Evolutionary conservation across 2,113 vertebrate species (phyloP).

Genomic region (Channa maculata): DNA sequence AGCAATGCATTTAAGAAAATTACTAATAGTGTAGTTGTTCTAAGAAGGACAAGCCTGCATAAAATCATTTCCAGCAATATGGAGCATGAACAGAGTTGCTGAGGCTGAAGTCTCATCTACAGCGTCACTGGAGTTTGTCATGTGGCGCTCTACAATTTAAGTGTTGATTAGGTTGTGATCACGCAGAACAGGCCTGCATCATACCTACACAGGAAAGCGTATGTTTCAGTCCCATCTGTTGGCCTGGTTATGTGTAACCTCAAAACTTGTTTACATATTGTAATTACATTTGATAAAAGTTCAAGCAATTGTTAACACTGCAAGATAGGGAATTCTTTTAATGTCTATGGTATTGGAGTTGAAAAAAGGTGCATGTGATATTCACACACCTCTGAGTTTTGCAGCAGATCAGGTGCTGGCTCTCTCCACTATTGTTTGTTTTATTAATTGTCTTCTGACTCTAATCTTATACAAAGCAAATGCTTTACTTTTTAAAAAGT

Average conservation of each 20-base stretch:
- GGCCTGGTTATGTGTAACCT: conserved; percentile 38
- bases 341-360: background rate
- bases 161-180: conserved; percentile 66
- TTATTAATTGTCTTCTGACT: conserved; percentile 1
- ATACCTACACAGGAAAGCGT: conserved; percentile 37
- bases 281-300: conserved; percentile 22
- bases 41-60: conserved; percentile 55
- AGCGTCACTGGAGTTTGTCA: conserved; percentile 65
- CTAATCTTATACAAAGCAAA: background rate
- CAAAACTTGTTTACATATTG: background rate
- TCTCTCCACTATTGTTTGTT: background rate
- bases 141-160: conserved; percentile 66
- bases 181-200: conserved; percentile 40
- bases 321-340: background rate
- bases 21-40: conserved; percentile 50
- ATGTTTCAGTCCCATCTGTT: conserved; percentile 36
- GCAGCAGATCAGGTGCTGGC: background rate
- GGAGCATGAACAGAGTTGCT: conserved; percentile 63
- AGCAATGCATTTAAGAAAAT: conserved; percentile 48
- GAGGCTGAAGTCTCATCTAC: conserved; percentile 62
- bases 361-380: too few species aligned
- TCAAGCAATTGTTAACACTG: conserved; percentile 21
- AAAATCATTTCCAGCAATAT: conserved; percentile 59
- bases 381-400: too few species aligned
- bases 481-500: conserved; percentile 15